phyloP scores from a whole-genome alignment of 2,888 invertebrate genomes.

The Amitus sp. region DNA sequence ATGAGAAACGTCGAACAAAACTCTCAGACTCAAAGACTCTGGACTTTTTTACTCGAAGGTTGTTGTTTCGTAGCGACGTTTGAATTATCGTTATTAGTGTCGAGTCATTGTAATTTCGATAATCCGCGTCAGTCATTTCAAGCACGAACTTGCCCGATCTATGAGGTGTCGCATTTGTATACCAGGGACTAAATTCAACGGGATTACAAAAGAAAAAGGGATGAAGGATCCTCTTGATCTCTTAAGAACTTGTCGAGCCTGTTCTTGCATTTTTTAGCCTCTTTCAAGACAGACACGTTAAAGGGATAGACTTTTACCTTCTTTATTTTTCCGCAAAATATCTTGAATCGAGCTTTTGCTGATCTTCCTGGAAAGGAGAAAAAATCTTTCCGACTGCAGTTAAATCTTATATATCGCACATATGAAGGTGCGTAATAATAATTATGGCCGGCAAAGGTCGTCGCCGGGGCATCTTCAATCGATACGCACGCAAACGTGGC shows the following conservation, averaged over 20 bases:
- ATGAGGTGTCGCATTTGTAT: conserved; percentile 47
- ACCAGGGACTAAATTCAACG: conserved; percentile 34
- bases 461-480: conserved; percentile 60
- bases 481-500: conserved; percentile 56
- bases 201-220: conserved; percentile 36
- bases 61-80: no score
- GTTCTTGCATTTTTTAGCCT: conserved; percentile 20
- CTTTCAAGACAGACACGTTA: conserved; percentile 15
- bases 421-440: conserved; percentile 59
- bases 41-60: neutral
- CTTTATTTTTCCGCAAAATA: neutral
- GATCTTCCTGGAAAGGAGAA: no score
- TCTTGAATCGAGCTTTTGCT: conserved; percentile 37
- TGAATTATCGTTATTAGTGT: conserved; percentile 31
- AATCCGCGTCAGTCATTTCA: conserved; percentile 44
- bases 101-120: conserved; percentile 18
- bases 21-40: neutral
- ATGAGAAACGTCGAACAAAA: neutral
- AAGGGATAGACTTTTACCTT: neutral
- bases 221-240: conserved; percentile 37
- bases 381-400: no score
- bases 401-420: conserved; percentile 62
- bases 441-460: conserved; percentile 55
- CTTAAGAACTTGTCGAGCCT: conserved; percentile 36
- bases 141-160: conserved; percentile 47